These are phyloP conservation scores for Charanyca ferruginea DNA, from an alignment of 2,888 invertebrate species.

Conservation along the genomic window DNA sequence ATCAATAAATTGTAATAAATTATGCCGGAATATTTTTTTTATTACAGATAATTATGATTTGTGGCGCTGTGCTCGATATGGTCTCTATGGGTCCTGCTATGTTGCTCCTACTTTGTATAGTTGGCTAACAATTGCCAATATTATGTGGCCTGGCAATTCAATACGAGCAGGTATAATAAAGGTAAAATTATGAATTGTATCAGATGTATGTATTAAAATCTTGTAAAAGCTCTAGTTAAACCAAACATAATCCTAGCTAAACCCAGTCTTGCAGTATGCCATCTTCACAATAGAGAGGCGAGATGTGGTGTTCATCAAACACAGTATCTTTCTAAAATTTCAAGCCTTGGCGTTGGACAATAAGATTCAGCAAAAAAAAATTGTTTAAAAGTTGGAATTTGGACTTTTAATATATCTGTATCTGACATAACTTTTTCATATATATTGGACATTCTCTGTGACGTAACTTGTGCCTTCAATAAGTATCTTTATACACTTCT, in stretches of 20 bases:
- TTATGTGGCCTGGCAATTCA: slow-evolving; percentile 94
- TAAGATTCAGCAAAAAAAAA: neutral
- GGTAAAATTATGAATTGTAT: slow-evolving; percentile 82
- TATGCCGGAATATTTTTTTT: neutral
- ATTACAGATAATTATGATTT: slow-evolving; percentile 91
- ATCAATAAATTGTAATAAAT: neutral
- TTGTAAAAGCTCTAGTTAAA: too few species aligned
- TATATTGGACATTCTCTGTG: too few species aligned
- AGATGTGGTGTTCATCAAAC: too few species aligned
- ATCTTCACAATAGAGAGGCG: too few species aligned
- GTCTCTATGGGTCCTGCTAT: slow-evolving; percentile 95
- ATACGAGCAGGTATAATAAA: slow-evolving; percentile 94
- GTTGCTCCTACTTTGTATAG: slow-evolving; percentile 95
- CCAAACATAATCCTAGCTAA: too few species aligned
- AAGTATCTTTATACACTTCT: neutral
- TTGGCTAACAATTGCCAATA: slow-evolving; percentile 95
- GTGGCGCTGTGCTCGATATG: slow-evolving; percentile 93
- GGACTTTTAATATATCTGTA: too few species aligned
- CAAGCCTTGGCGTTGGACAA: too few species aligned
- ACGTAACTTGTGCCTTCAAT: too few species aligned
- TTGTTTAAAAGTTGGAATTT: too few species aligned
- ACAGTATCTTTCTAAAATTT: neutral
- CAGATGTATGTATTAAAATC: neutral
- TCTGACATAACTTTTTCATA: too few species aligned
- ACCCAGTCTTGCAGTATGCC: too few species aligned